A percentile compares a stretch with the other conserved stretches of the same genome.
Evolutionary conservation across 2,888 invertebrate species (phyloP).

Genomic region (Nyleta sp.): DNA sequence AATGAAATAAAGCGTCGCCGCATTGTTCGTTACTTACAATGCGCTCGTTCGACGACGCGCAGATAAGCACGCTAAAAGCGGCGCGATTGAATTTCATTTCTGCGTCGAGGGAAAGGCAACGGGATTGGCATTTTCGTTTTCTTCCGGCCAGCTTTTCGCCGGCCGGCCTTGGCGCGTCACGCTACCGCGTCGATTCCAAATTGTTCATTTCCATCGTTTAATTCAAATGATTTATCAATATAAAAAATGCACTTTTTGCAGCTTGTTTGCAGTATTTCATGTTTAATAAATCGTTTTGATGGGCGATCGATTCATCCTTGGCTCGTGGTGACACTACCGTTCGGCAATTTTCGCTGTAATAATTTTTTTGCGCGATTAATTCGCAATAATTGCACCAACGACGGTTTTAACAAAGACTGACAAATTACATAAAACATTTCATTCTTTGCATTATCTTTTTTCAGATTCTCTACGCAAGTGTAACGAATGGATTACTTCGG

Average conservation of each 20-base stretch:
- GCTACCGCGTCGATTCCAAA: too few relatives aligned
- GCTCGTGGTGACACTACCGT: too few relatives aligned
- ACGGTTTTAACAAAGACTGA: background rate
- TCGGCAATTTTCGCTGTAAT: too few relatives aligned
- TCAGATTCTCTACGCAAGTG: slow-evolving; percentile 29
- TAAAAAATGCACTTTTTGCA: too few relatives aligned
- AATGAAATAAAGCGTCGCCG: slow-evolving; percentile 43
- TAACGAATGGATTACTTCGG: slow-evolving; percentile 38
- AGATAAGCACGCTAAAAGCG: slow-evolving; percentile 15
- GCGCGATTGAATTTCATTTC: slow-evolving; percentile 26
- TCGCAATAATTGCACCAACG: slow-evolving; percentile 17
- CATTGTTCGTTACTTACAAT: slow-evolving; percentile 32
- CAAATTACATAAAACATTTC: slow-evolving; percentile 26
- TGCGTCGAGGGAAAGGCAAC: slow-evolving; percentile 9
- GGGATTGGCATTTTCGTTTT: slow-evolving; percentile 17
- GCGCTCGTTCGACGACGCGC: slow-evolving; percentile 1
- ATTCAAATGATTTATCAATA: too few relatives aligned
- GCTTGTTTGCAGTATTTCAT: too few relatives aligned
- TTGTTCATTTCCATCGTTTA: too few relatives aligned
- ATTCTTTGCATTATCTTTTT: slow-evolving; percentile 28
- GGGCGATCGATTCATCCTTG: too few relatives aligned
- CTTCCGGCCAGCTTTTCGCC: too few relatives aligned
- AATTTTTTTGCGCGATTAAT: slow-evolving; percentile 9
- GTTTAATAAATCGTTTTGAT: too few relatives aligned
- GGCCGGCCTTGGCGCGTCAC: too few relatives aligned